Conservation (phyloP, 2,113 vertebrate genomes). For the Sturnira hondurensis region DNA sequence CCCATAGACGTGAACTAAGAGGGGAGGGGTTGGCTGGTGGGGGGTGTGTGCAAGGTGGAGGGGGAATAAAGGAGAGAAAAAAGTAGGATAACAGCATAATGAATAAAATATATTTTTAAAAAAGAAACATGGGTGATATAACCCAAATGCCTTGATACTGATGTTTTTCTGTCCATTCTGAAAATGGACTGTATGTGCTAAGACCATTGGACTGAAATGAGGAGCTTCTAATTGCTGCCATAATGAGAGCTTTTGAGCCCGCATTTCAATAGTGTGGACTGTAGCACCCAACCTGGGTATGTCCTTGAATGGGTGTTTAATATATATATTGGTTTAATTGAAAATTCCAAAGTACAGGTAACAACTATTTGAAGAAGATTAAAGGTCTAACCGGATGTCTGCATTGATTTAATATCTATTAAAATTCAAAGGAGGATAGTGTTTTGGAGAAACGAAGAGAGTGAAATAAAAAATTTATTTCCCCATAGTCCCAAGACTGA, state of each 20-base stretch:
- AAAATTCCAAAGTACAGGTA: background rate
- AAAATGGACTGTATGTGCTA: background rate
- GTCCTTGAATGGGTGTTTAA: background rate
- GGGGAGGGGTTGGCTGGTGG: no score
- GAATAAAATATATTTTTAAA: no score
- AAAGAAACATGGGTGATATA: background rate
- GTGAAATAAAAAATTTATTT: slow-evolving; percentile 44
- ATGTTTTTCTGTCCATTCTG: slow-evolving; percentile 11
- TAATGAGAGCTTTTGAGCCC: background rate
- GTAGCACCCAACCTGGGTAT: background rate
- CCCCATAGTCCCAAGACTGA: background rate
- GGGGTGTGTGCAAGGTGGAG: no score
- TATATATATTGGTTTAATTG: slow-evolving; percentile 13
- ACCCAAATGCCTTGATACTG: background rate
- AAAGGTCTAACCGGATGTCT: slow-evolving; percentile 22
- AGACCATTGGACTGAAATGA: background rate
- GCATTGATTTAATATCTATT: slow-evolving; percentile 46
- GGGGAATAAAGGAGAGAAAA: no score
- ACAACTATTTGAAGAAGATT: slow-evolving; percentile 16
- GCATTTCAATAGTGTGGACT: background rate
- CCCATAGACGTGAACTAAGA: no score
- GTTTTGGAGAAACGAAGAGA: background rate
- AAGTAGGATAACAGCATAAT: no score
- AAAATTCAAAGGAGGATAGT: slow-evolving; percentile 40
- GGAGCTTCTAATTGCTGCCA: background rate